Evolutionary conservation across 2,797 vertebrate genomes (phyloP).

Genomic region (Phylloscopus collybita): DNA sequence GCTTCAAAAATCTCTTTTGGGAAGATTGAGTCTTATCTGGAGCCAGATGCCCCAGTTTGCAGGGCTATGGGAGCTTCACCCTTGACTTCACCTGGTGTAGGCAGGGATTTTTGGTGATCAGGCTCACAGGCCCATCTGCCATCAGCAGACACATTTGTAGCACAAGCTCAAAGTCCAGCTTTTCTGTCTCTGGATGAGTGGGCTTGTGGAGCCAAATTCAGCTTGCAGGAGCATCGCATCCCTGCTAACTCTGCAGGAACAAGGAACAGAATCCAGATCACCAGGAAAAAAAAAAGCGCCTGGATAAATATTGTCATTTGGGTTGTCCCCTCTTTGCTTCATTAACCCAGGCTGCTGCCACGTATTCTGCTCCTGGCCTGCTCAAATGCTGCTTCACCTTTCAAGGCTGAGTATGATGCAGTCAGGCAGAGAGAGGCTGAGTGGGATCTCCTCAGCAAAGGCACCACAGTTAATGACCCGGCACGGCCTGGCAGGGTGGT

Average conservation of each 20-base stretch:
- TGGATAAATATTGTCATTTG: neutral
- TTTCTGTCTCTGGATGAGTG: neutral
- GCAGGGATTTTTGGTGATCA: neutral
- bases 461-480: neutral
- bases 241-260: neutral
- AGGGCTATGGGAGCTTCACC: neutral
- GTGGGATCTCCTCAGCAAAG: conserved; percentile 32
- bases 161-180: neutral
- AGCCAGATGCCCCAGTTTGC: neutral
- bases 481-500: neutral
- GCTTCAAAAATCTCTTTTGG: neutral
- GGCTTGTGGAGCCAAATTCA: neutral
- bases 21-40: neutral
- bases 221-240: neutral
- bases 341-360: neutral
- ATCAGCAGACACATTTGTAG: neutral
- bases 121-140: neutral
- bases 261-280: neutral
- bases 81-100: neutral
- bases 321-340: neutral
- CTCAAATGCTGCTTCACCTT: neutral
- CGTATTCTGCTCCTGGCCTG: neutral
- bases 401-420: neutral
- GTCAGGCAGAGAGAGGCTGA: neutral
- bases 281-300: neutral